A percentile compares a stretch with the other conserved stretches of the same genome.
Conservation (phyloP, 2,797 vertebrate genomes). For the Catharus ustulatus region DNA sequence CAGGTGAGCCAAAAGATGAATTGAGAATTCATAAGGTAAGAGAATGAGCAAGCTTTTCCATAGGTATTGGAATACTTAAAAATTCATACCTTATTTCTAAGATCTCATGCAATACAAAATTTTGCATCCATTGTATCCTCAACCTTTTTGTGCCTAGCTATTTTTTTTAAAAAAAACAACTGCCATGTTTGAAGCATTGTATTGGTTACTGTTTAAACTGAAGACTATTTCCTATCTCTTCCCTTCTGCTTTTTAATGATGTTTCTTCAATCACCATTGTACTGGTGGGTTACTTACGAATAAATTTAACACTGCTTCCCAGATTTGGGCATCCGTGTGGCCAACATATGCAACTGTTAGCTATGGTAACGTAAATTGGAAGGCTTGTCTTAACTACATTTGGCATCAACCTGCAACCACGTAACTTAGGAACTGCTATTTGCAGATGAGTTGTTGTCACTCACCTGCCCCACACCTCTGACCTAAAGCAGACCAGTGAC, state of each 20-base stretch:
- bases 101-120: background rate
- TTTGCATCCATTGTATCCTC: background rate
- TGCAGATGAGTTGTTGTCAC: background rate
- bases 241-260: background rate
- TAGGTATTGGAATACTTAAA: background rate
- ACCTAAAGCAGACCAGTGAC: background rate
- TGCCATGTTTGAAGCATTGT: background rate
- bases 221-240: background rate
- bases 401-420: background rate
- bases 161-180: background rate
- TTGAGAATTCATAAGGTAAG: background rate
- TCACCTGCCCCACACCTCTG: background rate
- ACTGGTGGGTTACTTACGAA: background rate
- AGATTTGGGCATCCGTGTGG: background rate
- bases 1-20: background rate
- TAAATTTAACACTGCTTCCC: background rate
- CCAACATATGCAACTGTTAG: background rate
- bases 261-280: background rate
- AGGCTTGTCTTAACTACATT: background rate
- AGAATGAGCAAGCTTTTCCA: background rate
- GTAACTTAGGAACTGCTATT: background rate
- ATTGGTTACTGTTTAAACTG: background rate
- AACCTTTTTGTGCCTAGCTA: background rate
- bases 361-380: background rate
- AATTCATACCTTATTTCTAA: background rate